These are phyloP conservation scores for Mystacornis crossleyi DNA, from an alignment of 2,113 vertebrate species.

Conservation along the genomic window DNA sequence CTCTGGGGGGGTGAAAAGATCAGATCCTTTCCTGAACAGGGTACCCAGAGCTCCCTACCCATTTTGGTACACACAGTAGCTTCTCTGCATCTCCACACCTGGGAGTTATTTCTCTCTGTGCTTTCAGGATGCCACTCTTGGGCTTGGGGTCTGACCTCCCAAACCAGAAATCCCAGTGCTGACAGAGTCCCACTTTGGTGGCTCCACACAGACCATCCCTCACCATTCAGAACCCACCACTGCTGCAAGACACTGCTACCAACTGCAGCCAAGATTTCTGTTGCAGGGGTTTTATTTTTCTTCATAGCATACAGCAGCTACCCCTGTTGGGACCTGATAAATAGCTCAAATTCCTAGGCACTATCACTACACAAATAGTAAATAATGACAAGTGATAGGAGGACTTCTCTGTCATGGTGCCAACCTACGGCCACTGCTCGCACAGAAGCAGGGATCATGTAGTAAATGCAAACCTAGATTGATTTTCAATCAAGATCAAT, in stretches of 20 bases:
- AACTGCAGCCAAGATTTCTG: background rate
- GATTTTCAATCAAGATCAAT: background rate
- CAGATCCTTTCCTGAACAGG: background rate
- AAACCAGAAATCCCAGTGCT: background rate
- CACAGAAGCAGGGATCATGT: background rate
- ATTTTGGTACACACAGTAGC: accelerated
- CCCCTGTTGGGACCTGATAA: background rate
- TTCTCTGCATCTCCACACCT: background rate
- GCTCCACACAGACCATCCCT: background rate
- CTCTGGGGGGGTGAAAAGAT: background rate
- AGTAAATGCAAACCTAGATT: background rate
- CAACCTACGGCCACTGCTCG: background rate
- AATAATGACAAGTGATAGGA: background rate
- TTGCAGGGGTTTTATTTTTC: background rate
- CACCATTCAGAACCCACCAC: accelerated
- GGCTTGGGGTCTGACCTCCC: background rate
- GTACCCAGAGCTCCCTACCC: background rate
- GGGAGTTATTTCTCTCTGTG: background rate
- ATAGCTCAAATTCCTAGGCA: background rate
- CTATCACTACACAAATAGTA: background rate
- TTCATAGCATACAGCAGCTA: background rate
- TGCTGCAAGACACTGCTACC: background rate
- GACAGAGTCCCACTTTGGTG: background rate
- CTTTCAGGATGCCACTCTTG: background rate
- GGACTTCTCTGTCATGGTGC: background rate